A percentile compares a stretch with the other conserved stretches of the same genome.
Conservation (phyloP, 1,140 invertebrate species). For the Diabrotica undecimpunctata region DNA sequence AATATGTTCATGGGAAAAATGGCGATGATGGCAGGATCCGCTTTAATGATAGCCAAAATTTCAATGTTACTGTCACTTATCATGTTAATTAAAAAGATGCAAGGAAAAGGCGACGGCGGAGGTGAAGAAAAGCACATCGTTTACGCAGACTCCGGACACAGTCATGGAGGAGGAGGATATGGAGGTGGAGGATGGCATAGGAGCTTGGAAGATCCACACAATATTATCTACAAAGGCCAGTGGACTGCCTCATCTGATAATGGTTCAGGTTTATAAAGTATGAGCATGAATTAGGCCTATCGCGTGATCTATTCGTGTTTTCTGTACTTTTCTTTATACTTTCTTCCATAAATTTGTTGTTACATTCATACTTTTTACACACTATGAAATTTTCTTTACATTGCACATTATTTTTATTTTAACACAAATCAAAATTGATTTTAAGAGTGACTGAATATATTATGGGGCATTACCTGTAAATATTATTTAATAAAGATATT, state of each 20-base stretch:
- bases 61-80: slow-evolving; percentile 63
- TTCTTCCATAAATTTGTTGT: no score
- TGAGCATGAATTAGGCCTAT: slow-evolving; percentile 10
- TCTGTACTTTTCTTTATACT: no score
- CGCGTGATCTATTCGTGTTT: no score
- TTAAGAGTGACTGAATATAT: no score
- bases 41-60: slow-evolving; percentile 64
- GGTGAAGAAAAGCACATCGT: slow-evolving; percentile 56
- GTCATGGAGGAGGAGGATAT: slow-evolving; percentile 41
- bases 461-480: no score
- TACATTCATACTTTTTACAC: no score
- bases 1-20: slow-evolving; percentile 61
- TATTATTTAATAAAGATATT: no score
- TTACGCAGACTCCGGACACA: slow-evolving; percentile 51
- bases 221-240: slow-evolving; percentile 31
- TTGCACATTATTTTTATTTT: no score
- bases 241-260: slow-evolving; percentile 19
- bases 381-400: no score
- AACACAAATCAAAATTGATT: no score
- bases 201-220: slow-evolving; percentile 42
- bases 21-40: slow-evolving; percentile 54
- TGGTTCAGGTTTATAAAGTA: slow-evolving; percentile 22
- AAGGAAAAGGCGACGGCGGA: slow-evolving; percentile 52
- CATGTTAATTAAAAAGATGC: slow-evolving; percentile 60
- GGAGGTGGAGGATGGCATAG: slow-evolving; percentile 54